phyloP scores from a whole-genome alignment of 2,113 vertebrate species.

The Corydoras sp. region DNA sequence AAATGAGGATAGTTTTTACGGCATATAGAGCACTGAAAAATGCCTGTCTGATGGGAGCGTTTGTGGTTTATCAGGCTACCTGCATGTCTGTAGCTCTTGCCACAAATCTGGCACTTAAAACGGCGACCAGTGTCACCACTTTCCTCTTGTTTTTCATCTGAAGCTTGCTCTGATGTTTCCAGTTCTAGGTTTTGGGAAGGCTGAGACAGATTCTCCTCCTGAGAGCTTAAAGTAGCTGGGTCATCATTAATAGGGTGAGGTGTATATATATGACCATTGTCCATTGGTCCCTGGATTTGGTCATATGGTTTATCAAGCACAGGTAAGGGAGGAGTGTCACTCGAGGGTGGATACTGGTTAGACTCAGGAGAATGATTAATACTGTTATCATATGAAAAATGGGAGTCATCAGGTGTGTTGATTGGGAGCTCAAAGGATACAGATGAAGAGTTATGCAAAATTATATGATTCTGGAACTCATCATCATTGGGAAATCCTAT shows the following conservation, averaged over 20 bases:
- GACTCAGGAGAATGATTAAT: constrained; percentile 55
- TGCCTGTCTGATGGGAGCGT: constrained; percentile 79
- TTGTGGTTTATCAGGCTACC: constrained; percentile 87
- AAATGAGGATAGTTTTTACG: constrained; percentile 78
- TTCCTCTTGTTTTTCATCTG: constrained; percentile 48
- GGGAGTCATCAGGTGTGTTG: constrained; percentile 48
- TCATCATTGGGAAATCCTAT: constrained; percentile 59
- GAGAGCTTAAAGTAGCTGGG: constrained; percentile 49
- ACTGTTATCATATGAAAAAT: constrained; percentile 51
- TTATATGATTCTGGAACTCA: constrained; percentile 68
- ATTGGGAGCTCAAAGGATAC: constrained; percentile 55
- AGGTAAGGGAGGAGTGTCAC: constrained; percentile 61
- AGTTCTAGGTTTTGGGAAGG: constrained; percentile 43
- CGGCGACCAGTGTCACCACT: constrained; percentile 54
- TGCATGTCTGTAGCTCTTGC: constrained; percentile 85
- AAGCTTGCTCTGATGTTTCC: constrained; percentile 32
- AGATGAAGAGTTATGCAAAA: constrained; percentile 69
- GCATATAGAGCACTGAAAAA: constrained; percentile 76
- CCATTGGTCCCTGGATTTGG: constrained; percentile 51
- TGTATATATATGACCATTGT: constrained; percentile 62
- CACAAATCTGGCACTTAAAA: constrained; percentile 74
- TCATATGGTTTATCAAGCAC: constrained; percentile 63
- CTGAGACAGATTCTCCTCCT: constrained; percentile 49
- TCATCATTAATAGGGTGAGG: constrained; percentile 59
- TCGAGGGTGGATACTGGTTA: constrained; percentile 59